Percentiles rank a stretch among this genome's conserved stretches.
These are phyloP conservation scores for Apotomis capreana DNA, from an alignment of 2,888 invertebrate genomes.

Conservation along the genomic window DNA sequence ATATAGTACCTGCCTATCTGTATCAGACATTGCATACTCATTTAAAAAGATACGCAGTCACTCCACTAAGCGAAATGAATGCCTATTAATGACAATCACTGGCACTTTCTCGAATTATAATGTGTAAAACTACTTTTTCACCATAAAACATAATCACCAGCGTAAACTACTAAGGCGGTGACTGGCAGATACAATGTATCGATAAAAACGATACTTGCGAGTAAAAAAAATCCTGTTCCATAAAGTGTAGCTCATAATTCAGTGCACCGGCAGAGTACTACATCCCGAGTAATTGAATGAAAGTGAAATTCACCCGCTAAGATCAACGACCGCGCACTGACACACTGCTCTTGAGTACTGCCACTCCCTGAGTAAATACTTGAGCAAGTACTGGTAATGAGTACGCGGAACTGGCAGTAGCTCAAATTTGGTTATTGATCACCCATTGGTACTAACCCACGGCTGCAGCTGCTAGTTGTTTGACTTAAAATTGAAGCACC, in stretches of 20 bases:
- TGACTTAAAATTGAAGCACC: background rate
- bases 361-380: slow-evolving; percentile 38
- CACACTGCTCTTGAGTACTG: slow-evolving; percentile 55
- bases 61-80: slow-evolving; percentile 18
- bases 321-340: slow-evolving; percentile 73
- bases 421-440: slow-evolving; percentile 10
- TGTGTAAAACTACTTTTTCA: slow-evolving; percentile 38
- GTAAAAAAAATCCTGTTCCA: slow-evolving; percentile 26
- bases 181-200: slow-evolving; percentile 33
- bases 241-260: slow-evolving; percentile 31
- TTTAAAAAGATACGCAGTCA: slow-evolving; percentile 24
- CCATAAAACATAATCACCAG: slow-evolving; percentile 32
- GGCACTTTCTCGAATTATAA: slow-evolving; percentile 37
- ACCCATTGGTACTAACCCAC: background rate
- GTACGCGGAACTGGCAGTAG: slow-evolving; percentile 27
- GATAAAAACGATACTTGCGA: slow-evolving; percentile 13
- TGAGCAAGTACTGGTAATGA: slow-evolving; percentile 24
- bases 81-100: slow-evolving; percentile 25
- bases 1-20: background rate
- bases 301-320: slow-evolving; percentile 74
- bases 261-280: slow-evolving; percentile 47
- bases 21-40: slow-evolving; percentile 13
- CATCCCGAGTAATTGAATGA: slow-evolving; percentile 67
- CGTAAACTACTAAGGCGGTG: slow-evolving; percentile 28
- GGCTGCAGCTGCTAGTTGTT: background rate